Conservation (phyloP, 92 coral and sea anemone species). For the Zoanthus gigantus region DNA sequence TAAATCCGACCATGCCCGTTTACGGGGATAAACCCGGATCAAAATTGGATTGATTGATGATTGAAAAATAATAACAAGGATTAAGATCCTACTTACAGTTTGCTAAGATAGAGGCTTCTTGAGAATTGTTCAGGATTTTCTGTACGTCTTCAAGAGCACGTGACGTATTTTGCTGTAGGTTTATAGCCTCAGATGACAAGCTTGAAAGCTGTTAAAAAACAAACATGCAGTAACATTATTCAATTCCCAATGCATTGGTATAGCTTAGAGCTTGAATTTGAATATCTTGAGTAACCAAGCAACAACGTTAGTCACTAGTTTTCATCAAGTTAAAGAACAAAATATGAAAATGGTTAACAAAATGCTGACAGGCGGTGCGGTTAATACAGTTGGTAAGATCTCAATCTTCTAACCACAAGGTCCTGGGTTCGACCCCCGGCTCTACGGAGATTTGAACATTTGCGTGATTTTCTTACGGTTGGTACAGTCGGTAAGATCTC, state of each 20-base stretch:
- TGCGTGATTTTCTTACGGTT: too few relatives aligned
- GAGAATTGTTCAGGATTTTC: conserved; percentile 61
- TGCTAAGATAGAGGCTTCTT: conserved; percentile 54
- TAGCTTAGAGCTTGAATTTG: neutral
- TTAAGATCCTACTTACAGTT: conserved; percentile 46
- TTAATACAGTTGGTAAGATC: too few relatives aligned
- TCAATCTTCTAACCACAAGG: too few relatives aligned
- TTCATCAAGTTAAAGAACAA: too few relatives aligned
- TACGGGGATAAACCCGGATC: too few relatives aligned
- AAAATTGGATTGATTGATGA: neutral
- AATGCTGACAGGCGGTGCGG: too few relatives aligned
- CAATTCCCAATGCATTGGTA: neutral
- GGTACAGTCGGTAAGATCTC: too few relatives aligned
- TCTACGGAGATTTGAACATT: too few relatives aligned
- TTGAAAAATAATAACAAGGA: neutral
- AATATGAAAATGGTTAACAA: too few relatives aligned
- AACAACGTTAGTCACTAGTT: too few relatives aligned
- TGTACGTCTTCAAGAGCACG: conserved; percentile 60
- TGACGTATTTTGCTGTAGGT: conserved; percentile 54
- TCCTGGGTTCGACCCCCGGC: too few relatives aligned
- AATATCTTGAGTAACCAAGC: neutral
- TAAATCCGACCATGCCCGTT: too few relatives aligned
- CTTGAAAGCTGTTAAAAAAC: conserved; percentile 54
- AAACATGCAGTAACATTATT: neutral
- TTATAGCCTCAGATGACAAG: conserved; percentile 47